These are phyloP conservation scores for Cephalotes varians DNA, from an alignment of 2,888 invertebrate species.

Conservation along the genomic window DNA sequence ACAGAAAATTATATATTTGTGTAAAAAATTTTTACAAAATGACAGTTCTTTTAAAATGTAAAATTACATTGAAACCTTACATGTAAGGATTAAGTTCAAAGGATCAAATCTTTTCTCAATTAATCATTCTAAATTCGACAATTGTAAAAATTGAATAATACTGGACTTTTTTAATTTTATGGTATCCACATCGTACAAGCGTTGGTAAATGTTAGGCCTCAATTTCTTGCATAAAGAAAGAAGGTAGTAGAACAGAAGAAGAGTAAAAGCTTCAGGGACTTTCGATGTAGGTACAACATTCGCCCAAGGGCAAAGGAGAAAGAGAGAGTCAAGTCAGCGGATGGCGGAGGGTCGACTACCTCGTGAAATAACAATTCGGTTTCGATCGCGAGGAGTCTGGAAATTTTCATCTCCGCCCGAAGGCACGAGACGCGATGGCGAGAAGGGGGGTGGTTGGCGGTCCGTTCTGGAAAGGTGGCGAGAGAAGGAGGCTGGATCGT, in stretches of 20 bases:
- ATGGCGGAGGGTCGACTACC: conserved; percentile 73
- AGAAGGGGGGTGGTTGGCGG: conserved; percentile 50
- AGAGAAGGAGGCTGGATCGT: conserved; percentile 64
- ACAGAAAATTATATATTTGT: neutral
- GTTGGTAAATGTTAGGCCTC: conserved; percentile 25
- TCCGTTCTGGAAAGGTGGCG: conserved; percentile 50
- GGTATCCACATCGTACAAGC: neutral
- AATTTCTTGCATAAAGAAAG: conserved; percentile 40
- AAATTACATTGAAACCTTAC: neutral
- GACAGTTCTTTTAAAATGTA: neutral
- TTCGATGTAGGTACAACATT: conserved; percentile 55
- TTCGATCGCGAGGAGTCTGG: conserved; percentile 78
- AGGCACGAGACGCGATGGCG: conserved; percentile 65
- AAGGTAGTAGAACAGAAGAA: conserved; percentile 45
- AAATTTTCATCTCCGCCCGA: conserved; percentile 77
- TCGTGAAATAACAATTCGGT: conserved; percentile 79
- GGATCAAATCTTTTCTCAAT: neutral
- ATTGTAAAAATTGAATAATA: neutral
- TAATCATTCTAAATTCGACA: neutral
- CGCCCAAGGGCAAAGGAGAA: conserved; percentile 71
- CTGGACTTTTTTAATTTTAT: neutral
- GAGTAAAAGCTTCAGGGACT: conserved; percentile 54
- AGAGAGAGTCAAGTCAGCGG: conserved; percentile 61
- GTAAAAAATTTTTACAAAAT: neutral
- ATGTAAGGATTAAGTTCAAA: neutral